phyloP scores from a whole-genome alignment of 2,888 invertebrate genomes.

The Lasioglossum figueresi region DNA sequence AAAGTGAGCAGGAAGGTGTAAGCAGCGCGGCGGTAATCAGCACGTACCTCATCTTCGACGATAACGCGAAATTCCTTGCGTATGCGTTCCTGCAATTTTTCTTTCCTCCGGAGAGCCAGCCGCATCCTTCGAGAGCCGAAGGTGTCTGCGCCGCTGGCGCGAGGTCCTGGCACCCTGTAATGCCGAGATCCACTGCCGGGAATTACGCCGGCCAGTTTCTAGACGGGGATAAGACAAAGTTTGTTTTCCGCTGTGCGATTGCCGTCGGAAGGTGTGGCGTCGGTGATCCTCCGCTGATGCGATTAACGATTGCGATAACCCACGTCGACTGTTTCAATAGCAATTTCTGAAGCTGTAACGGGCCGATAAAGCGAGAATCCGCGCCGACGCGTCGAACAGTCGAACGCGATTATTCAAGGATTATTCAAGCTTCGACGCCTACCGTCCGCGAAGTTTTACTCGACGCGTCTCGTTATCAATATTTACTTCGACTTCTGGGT shows the following conservation, averaged over 20 bases:
- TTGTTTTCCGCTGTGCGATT: background rate
- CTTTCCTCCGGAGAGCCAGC: background rate
- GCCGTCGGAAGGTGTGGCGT: background rate
- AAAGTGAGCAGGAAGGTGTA: slow-evolving; percentile 38
- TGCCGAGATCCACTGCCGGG: background rate
- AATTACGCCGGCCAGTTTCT: slow-evolving; percentile 17
- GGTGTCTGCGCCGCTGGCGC: background rate
- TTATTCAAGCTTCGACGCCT: background rate
- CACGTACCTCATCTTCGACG: slow-evolving; percentile 65
- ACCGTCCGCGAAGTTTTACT: background rate
- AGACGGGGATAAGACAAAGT: background rate
- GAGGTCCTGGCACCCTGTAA: background rate
- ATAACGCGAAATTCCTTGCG: slow-evolving; percentile 63
- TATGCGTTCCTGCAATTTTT: slow-evolving; percentile 33
- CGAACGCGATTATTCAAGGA: background rate
- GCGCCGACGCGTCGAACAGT: background rate
- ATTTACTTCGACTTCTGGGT: background rate
- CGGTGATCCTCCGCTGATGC: background rate
- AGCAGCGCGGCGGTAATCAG: slow-evolving; percentile 59
- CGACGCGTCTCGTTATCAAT: background rate
- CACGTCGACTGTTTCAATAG: background rate
- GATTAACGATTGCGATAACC: background rate
- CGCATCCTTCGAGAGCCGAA: background rate
- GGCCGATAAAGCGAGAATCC: background rate
- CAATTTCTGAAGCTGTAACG: background rate